These are phyloP conservation scores for Salvator merianae DNA, from an alignment of 2,113 vertebrate genomes.

Conservation along the genomic window DNA sequence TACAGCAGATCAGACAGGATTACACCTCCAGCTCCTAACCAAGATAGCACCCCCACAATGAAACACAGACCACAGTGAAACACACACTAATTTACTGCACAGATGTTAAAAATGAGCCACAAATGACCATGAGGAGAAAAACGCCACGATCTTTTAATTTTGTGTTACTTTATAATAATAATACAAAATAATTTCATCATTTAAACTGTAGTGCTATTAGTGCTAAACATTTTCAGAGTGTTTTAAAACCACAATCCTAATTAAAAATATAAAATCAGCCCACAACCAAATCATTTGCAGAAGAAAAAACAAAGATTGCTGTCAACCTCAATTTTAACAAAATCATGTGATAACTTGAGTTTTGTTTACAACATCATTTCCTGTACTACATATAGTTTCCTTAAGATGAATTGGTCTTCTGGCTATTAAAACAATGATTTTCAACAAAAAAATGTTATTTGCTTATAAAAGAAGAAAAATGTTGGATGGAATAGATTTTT, in stretches of 20 bases:
- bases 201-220: neutral
- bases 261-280: no score
- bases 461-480: no score
- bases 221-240: constrained; percentile 14
- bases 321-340: neutral
- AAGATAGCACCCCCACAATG: no score
- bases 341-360: neutral
- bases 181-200: neutral
- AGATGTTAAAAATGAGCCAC: neutral
- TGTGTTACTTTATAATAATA: neutral
- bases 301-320: neutral
- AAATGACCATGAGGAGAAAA: neutral
- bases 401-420: no score
- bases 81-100: constrained; percentile 2
- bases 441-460: no score
- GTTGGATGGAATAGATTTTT: no score
- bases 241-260: neutral
- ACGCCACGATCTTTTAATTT: neutral
- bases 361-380: neutral
- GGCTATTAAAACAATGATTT: no score
- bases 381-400: no score
- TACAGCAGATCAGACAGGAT: no score
- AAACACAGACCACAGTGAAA: no score
- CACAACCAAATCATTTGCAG: neutral
- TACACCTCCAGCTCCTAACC: no score